phyloP scores from a whole-genome alignment of 2,113 vertebrate species.

The Desmodus rotundus region DNA sequence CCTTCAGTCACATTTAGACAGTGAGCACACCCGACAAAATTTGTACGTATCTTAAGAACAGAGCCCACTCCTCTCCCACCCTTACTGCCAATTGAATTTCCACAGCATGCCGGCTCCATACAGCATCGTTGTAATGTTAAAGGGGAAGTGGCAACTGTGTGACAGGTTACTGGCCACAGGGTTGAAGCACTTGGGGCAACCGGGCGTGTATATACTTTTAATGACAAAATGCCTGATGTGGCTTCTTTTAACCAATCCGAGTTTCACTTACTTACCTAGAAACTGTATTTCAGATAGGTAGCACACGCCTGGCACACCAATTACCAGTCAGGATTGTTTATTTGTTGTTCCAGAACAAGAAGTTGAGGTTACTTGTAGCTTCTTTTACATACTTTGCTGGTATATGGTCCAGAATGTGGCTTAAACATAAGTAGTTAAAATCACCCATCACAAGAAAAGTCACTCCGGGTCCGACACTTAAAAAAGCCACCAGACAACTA shows the following conservation, averaged over 20 bases:
- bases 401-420: background rate
- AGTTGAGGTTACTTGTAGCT: background rate
- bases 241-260: background rate
- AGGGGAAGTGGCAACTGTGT: background rate
- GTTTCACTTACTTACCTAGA: background rate
- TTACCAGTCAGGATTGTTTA: accelerated
- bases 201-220: background rate
- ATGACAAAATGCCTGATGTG: background rate
- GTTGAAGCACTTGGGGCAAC: background rate
- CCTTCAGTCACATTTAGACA: background rate
- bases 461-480: background rate
- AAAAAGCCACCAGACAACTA: background rate
- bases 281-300: background rate
- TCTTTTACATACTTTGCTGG: background rate
- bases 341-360: background rate
- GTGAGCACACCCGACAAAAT: background rate
- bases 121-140: background rate
- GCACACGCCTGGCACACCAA: background rate
- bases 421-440: background rate
- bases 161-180: background rate
- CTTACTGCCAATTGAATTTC: background rate
- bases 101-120: background rate
- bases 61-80: background rate
- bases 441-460: background rate
- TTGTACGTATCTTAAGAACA: background rate